Evolutionary conservation across 2,888 invertebrate species (phyloP), one percentile per base, ranked within the genome.

Genomic region (Venustoraphidia nigricollis): DNA sequence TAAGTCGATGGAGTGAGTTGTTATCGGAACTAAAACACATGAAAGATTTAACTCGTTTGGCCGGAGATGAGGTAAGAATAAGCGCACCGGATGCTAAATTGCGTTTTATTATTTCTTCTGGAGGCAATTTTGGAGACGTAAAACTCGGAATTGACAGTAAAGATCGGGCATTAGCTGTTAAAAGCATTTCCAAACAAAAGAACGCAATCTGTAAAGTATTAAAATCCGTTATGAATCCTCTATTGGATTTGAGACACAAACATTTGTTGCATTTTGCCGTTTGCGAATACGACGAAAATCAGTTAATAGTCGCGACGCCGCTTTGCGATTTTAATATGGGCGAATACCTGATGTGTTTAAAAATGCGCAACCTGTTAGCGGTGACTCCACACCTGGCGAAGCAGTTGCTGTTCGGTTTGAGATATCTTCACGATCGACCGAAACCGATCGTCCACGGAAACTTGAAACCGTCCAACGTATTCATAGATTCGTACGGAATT

Each of bases 391-490:
- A 38, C 17, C 36, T 47, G 10, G 47, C 43, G 11, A 10, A 34
- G 9, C 52, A 60, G 53, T 50, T 59, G 38, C 49, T 58, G 10
- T 48, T 51, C 37, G 61, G 61, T 6, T 53, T 69, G 34, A 57
- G 59, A 48, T 66, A 59, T 52, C 53, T 69, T 13, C 69, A 69
- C 52, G 55, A 60, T 37, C 55, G 57, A 10, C 54, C 53, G 3
- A 58, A 59, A 14, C 61, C 65, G 1, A 62, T 69, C 27, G 57
- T 67, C 8, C 68, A 69, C 54, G 68, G 68, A 2, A 68, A 67
- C 55, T 56, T 69, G 44, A 69, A 69, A 53, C 68, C 68, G n/a
- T 62, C 64, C 5, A 68, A 69, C 56, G 60, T 68, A 46, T 60
- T 69, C 27, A 57, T 68, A 6, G 66, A 68, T 53, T 56, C 62